These are phyloP conservation scores for Drosophila kepulauana DNA, from an alignment of 1,140 invertebrate genomes.

Conservation along the genomic window DNA sequence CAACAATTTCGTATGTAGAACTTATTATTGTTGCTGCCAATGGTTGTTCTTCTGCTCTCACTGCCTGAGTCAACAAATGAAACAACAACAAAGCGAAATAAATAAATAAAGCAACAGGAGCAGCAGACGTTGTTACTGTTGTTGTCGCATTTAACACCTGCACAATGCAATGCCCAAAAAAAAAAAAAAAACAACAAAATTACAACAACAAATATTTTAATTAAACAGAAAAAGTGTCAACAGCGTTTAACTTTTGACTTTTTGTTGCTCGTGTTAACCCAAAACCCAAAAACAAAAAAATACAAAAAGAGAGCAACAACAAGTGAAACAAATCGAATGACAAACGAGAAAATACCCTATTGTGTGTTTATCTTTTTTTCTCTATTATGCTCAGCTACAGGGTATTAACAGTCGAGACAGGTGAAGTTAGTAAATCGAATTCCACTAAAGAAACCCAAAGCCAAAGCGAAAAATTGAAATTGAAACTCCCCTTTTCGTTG, in stretches of 20 bases:
- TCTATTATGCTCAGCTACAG: not conserved
- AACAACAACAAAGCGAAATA: conserved; percentile 22
- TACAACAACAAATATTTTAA: conserved; percentile 33
- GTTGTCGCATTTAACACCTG: conserved; percentile 57
- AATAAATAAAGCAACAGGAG: conserved; percentile 51
- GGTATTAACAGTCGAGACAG: not conserved
- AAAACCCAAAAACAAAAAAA: conserved; percentile 20
- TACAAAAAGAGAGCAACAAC: conserved; percentile 24
- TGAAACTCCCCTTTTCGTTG: not conserved
- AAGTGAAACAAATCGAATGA: not conserved
- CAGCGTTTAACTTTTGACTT: conserved; percentile 59
- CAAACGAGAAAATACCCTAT: not conserved
- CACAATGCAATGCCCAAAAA: conserved; percentile 55
- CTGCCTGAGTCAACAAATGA: conserved; percentile 35
- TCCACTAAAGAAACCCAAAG: not conserved
- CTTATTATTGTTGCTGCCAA: conserved; percentile 13
- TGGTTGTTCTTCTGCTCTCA: conserved; percentile 23
- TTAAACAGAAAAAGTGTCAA: conserved; percentile 58
- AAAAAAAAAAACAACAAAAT: conserved; percentile 24
- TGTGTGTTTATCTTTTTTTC: too few relatives aligned
- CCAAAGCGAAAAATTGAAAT: not conserved
- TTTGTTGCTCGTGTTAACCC: conserved; percentile 23
- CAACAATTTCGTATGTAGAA: conserved; percentile 18
- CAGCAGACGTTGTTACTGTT: conserved; percentile 17
- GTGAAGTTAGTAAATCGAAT: too few relatives aligned